Evolutionary conservation across 2,113 vertebrate species (phyloP).

Genomic region (Isichthys henryi): DNA sequence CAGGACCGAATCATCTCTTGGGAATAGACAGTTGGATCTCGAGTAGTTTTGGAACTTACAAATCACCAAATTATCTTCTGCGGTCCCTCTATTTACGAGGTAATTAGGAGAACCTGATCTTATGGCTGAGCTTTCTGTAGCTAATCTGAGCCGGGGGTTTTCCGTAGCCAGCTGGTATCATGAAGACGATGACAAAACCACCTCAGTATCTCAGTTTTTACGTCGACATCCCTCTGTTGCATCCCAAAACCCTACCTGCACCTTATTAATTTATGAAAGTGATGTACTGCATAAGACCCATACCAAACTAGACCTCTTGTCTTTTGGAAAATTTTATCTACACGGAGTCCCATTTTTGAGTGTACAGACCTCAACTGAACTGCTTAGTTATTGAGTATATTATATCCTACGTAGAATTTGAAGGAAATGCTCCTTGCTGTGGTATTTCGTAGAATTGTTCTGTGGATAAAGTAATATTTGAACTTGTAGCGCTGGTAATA

Average conservation of each 20-base stretch:
- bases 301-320: neutral
- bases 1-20: neutral
- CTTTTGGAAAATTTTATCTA: neutral
- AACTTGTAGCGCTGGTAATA: neutral
- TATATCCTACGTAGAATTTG: neutral
- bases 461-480: slow-evolving; percentile 2
- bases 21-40: neutral
- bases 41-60: neutral
- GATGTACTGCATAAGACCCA: neutral
- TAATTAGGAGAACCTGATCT: neutral
- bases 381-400: neutral
- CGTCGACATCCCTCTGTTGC: neutral
- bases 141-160: neutral
- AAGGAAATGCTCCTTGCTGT: neutral
- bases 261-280: neutral
- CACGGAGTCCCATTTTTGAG: neutral
- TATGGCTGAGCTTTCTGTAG: neutral
- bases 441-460: neutral
- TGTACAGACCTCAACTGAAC: slow-evolving; percentile 4
- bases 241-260: neutral
- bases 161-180: neutral
- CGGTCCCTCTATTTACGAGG: neutral
- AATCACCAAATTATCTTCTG: neutral
- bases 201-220: neutral
- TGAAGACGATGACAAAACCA: neutral